Conservation (phyloP, 2,113 vertebrate species). For the Scatophagus argus region DNA sequence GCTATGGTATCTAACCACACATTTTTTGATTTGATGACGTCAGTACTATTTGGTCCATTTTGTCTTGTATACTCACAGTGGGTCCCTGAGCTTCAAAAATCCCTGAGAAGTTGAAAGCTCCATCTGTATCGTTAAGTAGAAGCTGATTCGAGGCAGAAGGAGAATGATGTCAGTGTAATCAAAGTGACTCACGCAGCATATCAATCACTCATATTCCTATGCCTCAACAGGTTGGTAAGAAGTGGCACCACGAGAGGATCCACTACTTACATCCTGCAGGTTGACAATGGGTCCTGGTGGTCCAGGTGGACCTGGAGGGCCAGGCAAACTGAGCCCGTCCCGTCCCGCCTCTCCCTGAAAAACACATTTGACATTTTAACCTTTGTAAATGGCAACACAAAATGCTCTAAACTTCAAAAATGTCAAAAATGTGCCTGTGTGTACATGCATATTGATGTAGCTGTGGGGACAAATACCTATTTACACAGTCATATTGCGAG, state of each 20-base stretch:
- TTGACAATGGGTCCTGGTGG: constrained; percentile 86
- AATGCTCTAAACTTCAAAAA: not conserved
- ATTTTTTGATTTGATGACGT: not conserved
- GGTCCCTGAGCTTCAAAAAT: constrained; percentile 81
- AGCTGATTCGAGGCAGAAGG: constrained; percentile 77
- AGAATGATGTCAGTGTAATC: not conserved
- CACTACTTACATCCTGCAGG: constrained; percentile 86
- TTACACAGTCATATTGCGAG: no score
- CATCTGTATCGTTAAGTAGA: constrained; percentile 88
- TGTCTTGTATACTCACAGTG: constrained; percentile 56
- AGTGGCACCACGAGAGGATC: not conserved
- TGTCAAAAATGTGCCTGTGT: no score
- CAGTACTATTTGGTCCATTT: not conserved
- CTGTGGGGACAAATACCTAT: no score
- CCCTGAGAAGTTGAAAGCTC: constrained; percentile 86
- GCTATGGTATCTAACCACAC: not conserved
- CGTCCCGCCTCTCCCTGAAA: constrained; percentile 89
- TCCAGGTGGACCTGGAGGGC: constrained; percentile 91
- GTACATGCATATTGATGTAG: no score
- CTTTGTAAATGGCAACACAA: not conserved
- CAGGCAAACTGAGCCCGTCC: constrained; percentile 84
- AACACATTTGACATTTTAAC: not conserved
- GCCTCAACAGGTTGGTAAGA: not conserved
- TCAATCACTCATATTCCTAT: not conserved
- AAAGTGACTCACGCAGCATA: accelerated